Evolutionary conservation across 2,113 vertebrate genomes (phyloP).

Genomic region (Misgurnus anguillicaudatus): DNA sequence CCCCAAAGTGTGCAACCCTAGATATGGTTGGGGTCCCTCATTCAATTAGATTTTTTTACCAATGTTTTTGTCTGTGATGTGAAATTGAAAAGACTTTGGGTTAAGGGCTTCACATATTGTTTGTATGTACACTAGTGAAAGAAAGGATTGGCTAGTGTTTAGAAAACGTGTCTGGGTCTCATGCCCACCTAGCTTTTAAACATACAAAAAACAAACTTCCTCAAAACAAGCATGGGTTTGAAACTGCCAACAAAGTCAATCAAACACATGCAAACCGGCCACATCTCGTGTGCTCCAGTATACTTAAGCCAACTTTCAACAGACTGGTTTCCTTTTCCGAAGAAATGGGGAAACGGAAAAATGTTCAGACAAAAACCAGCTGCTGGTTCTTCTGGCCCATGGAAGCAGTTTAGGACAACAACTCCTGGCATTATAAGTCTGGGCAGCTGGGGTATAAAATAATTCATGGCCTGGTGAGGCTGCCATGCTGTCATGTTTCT

Average conservation of each 20-base stretch:
- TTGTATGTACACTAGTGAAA: too few species aligned
- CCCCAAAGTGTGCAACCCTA: too few species aligned
- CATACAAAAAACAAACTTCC: not conserved
- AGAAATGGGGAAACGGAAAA: slow-evolving; percentile 29
- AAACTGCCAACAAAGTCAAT: not conserved
- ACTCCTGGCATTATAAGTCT: slow-evolving; percentile 18
- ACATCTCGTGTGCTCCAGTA: slow-evolving; percentile 17
- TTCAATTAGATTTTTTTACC: too few species aligned
- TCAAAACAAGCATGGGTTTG: not conserved
- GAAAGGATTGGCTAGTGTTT: too few species aligned
- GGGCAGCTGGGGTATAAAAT: slow-evolving; percentile 20
- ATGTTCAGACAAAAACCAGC: slow-evolving; percentile 37
- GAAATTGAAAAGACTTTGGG: too few species aligned
- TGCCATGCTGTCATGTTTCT: slow-evolving; percentile 6
- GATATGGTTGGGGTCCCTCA: too few species aligned
- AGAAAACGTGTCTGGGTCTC: too few species aligned
- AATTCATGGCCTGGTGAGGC: not conserved
- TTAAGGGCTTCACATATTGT: too few species aligned
- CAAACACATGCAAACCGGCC: not conserved
- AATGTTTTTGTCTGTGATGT: too few species aligned
- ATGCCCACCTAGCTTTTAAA: too few species aligned
- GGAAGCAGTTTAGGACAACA: slow-evolving; percentile 34
- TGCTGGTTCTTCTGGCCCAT: slow-evolving; percentile 27
- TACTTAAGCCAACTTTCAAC: not conserved
- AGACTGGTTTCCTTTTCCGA: slow-evolving; percentile 22